These are phyloP conservation scores for Noctuana brunneofusca DNA, from an alignment of 2,888 invertebrate species.

Conservation along the genomic window DNA sequence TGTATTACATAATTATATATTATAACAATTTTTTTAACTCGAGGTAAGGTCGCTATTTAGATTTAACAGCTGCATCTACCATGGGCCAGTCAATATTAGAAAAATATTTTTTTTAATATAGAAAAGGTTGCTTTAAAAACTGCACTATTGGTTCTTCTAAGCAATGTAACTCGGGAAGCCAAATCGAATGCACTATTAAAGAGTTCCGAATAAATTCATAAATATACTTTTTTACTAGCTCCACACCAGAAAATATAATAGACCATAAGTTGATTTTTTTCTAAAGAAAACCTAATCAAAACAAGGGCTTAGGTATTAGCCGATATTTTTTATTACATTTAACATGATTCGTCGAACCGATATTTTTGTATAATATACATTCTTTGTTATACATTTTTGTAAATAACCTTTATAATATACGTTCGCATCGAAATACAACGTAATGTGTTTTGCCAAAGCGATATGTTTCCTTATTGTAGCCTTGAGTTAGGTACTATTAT, in stretches of 20 bases:
- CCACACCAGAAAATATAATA: neutral
- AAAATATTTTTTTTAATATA: constrained; percentile 71
- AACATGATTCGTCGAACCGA: neutral
- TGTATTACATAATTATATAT: too few relatives aligned
- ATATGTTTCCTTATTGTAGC: constrained; percentile 81
- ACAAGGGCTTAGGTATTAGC: neutral
- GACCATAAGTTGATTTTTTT: neutral
- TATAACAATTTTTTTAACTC: constrained; percentile 22
- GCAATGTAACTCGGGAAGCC: constrained; percentile 46
- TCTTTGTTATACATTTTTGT: constrained; percentile 46
- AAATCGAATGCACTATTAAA: neutral
- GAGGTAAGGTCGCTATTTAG: constrained; percentile 40
- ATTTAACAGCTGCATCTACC: constrained; percentile 34
- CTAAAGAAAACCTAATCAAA: neutral
- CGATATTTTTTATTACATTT: constrained; percentile 4
- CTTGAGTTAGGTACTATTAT: constrained; percentile 64
- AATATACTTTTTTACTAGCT: neutral
- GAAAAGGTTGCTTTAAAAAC: constrained; percentile 62
- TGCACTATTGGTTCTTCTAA: constrained; percentile 48
- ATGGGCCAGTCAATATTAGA: constrained; percentile 54
- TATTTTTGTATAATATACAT: constrained; percentile 23
- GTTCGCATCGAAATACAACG: constrained; percentile 42
- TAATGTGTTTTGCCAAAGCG: constrained; percentile 73
- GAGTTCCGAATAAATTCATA: neutral
- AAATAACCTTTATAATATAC: constrained; percentile 55